Conservation (phyloP, 2,113 vertebrate genomes). For the Ameiurus melas region DNA sequence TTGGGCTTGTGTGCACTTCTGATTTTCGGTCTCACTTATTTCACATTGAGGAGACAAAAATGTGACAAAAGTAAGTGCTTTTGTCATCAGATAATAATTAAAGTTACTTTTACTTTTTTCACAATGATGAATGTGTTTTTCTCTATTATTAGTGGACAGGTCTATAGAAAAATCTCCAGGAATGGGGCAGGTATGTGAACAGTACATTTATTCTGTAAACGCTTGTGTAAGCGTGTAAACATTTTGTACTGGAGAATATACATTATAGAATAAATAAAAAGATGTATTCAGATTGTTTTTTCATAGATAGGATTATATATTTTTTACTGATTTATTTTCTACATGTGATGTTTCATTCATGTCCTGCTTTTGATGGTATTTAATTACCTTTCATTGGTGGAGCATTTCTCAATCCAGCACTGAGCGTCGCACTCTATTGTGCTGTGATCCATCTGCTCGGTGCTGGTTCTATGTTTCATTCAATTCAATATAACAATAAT, state of each 20-base stretch:
- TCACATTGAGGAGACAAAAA: not conserved
- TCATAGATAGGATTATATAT: no score
- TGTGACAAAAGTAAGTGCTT: not conserved
- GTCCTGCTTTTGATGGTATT: not conserved
- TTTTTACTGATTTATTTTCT: no score
- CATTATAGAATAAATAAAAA: no score
- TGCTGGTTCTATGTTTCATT: no score
- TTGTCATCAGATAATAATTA: not conserved
- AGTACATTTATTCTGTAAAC: no score
- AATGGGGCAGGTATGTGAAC: not conserved
- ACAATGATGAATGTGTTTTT: not conserved
- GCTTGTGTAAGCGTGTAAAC: no score
- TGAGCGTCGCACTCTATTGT: not conserved
- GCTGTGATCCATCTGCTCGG: no score
- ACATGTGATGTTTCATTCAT: no score
- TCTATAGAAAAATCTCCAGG: not conserved
- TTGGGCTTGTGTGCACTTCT: not conserved
- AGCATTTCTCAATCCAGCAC: not conserved
- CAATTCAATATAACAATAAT: no score
- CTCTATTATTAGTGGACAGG: not conserved
- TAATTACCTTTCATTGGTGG: not conserved
- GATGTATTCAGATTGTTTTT: no score
- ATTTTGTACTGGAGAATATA: not conserved
- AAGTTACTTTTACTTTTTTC: not conserved
- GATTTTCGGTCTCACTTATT: not conserved